Percentiles rank a stretch among this genome's conserved stretches.
Conservation (phyloP, 2,113 vertebrate species). For the Podilymbus podiceps region DNA sequence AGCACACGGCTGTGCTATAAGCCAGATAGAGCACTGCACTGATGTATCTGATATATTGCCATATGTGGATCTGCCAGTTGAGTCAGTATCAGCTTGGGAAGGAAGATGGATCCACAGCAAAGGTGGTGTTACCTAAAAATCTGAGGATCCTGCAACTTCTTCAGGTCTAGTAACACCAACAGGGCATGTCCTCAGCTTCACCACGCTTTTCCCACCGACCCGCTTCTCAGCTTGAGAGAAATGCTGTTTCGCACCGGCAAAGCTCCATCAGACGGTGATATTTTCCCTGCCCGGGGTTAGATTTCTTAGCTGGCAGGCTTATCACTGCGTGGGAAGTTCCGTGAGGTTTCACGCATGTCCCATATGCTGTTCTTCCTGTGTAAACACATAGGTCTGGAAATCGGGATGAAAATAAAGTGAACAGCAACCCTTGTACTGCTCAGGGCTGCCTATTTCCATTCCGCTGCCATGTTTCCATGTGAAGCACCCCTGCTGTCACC, state of each 20-base stretch:
- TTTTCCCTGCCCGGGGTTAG: background rate
- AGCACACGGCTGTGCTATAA: accelerated
- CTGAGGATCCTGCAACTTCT: background rate
- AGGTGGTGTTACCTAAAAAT: background rate
- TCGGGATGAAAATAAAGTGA: slow-evolving; percentile 3
- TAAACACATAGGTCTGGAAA: background rate
- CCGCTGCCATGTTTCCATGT: background rate
- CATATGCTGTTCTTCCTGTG: background rate
- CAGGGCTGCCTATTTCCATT: background rate
- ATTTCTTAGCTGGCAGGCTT: background rate
- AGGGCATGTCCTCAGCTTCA: background rate
- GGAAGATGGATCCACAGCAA: background rate
- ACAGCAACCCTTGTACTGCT: background rate
- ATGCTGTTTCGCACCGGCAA: background rate
- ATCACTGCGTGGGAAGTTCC: background rate
- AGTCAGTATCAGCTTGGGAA: background rate
- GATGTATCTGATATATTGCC: background rate
- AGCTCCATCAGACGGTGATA: background rate
- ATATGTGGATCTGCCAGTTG: background rate
- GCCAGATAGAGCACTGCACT: background rate
- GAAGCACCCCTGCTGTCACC: background rate
- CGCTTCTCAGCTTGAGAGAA: background rate
- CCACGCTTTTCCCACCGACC: background rate
- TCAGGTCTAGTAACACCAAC: background rate
- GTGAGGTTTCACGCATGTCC: background rate